Conservation (phyloP, 2,113 vertebrate genomes). For the Sinocyclocheilus rhinocerous region DNA sequence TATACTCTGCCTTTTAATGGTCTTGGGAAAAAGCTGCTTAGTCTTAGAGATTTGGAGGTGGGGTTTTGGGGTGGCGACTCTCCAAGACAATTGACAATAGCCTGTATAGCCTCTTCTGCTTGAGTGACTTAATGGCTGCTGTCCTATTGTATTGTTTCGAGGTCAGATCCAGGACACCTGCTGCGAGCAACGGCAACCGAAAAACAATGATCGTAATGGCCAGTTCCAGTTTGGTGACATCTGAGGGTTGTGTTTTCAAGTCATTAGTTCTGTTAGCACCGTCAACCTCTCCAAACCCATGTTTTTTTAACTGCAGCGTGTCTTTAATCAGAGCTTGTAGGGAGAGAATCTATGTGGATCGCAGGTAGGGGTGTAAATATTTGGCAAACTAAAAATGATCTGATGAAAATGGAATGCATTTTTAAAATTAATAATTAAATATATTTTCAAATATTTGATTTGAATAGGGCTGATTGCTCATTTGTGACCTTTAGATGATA, state of each 20-base stretch:
- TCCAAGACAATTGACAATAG: slow-evolving; percentile 48
- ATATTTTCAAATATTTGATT: neutral
- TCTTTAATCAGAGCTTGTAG: neutral
- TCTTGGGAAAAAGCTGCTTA: slow-evolving; percentile 3
- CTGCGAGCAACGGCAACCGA: slow-evolving; percentile 22
- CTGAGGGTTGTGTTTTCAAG: neutral
- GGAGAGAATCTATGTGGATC: neutral
- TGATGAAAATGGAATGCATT: neutral
- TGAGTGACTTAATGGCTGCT: slow-evolving; percentile 40
- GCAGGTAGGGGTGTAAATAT: neutral
- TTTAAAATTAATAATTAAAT: neutral
- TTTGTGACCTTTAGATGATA: neutral
- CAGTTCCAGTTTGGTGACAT: slow-evolving; percentile 36
- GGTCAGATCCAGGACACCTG: slow-evolving; percentile 56
- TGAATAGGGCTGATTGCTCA: neutral
- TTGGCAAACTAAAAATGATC: neutral
- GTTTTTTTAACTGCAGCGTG: neutral
- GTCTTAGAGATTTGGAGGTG: slow-evolving; percentile 28
- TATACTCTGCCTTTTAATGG: neutral
- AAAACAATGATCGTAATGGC: slow-evolving; percentile 50
- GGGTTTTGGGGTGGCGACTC: neutral
- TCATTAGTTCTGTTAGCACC: slow-evolving; percentile 19
- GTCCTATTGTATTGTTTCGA: slow-evolving; percentile 54
- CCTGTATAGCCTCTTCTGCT: slow-evolving; percentile 44
- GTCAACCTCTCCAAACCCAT: neutral